Conservation (phyloP, 2,113 vertebrate species). For the Pipra filicauda region DNA sequence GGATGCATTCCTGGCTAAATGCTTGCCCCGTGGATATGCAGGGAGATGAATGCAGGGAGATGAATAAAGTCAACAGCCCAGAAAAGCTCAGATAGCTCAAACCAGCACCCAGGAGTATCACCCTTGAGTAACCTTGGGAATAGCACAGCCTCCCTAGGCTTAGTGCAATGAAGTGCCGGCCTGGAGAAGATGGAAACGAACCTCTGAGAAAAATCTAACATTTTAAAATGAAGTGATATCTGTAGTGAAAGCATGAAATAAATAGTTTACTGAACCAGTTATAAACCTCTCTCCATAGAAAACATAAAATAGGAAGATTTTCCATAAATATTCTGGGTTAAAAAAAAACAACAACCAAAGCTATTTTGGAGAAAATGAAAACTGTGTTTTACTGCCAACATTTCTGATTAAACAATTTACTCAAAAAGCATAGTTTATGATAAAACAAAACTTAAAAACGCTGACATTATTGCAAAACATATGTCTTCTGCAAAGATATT, state of each 20-base stretch:
- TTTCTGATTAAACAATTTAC: constrained; percentile 11
- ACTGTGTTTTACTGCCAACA: background rate
- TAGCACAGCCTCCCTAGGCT: background rate
- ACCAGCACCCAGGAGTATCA: background rate
- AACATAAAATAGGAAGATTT: background rate
- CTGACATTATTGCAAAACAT: background rate
- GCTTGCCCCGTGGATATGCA: background rate
- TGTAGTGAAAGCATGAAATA: background rate
- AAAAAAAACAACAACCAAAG: background rate
- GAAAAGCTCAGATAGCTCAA: background rate
- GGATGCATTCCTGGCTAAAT: constrained; percentile 3
- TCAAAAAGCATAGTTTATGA: background rate
- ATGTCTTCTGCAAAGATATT: background rate
- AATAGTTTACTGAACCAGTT: background rate
- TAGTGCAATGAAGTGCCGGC: fast-evolving
- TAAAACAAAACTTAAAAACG: background rate
- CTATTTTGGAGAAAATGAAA: background rate
- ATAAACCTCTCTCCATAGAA: background rate
- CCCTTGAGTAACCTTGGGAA: background rate
- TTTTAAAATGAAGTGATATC: background rate
- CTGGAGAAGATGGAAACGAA: background rate
- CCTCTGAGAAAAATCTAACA: background rate
- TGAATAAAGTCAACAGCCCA: background rate
- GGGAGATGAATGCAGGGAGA: background rate
- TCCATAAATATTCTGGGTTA: background rate